Conservation (phyloP, 2,797 vertebrate genomes). For the Liparis tanakae region DNA sequence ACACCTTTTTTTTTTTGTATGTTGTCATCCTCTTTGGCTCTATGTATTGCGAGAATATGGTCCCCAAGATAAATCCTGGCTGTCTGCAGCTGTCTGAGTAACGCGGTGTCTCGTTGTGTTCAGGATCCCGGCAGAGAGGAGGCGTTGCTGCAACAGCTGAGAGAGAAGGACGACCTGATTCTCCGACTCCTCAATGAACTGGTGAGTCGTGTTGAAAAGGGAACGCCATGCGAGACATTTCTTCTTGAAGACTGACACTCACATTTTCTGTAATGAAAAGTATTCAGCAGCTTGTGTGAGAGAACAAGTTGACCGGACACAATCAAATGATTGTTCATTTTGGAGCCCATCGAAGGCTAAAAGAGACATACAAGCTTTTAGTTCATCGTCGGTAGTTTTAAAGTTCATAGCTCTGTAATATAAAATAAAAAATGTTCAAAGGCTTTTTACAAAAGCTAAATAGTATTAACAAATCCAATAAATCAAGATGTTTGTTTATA, state of each 20-base stretch:
- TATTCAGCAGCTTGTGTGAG: neutral
- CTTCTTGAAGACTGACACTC: neutral
- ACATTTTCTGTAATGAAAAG: neutral
- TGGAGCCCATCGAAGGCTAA: neutral
- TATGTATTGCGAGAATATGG: constrained; percentile 42
- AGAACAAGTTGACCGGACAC: neutral
- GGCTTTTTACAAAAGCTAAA: neutral
- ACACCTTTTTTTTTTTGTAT: constrained; percentile 22
- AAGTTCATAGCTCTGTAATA: neutral
- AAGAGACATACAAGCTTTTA: neutral
- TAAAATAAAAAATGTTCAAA: neutral
- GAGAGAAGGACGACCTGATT: constrained; percentile 94
- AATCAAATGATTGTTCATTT: constrained; percentile 4
- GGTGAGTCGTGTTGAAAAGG: constrained; percentile 81
- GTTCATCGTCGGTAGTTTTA: neutral
- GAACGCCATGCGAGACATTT: neutral
- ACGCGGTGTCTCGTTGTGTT: constrained; percentile 56
- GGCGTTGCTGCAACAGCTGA: constrained; percentile 90
- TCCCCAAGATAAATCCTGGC: constrained; percentile 45
- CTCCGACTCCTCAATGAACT: constrained; percentile 91
- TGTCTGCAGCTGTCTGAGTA: constrained; percentile 35
- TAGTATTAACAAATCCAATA: neutral
- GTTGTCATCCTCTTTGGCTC: constrained; percentile 35
- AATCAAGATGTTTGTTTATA: constrained; percentile 6
- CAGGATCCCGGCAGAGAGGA: constrained; percentile 94